These are phyloP conservation scores for Heliothis virescens DNA, from an alignment of 1,140 invertebrate genomes.

Conservation along the genomic window DNA sequence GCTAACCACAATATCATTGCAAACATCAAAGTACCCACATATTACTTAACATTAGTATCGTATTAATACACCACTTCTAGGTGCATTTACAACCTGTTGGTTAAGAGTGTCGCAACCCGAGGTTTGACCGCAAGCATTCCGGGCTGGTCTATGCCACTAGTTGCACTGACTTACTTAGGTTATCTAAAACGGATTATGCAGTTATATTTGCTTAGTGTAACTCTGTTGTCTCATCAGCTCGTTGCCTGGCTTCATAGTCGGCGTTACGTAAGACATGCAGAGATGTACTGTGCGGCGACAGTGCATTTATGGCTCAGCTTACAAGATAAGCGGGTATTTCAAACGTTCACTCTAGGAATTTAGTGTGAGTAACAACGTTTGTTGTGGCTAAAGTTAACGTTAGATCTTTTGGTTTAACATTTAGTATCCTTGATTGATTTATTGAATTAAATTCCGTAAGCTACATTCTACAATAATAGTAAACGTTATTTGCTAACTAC, in stretches of 20 bases:
- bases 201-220: conserved; percentile 38
- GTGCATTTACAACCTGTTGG: conserved; percentile 40
- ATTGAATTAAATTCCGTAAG: no score
- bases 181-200: conserved; percentile 46
- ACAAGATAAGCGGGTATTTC: conserved; percentile 34
- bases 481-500: neutral
- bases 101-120: conserved; percentile 40
- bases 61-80: conserved; percentile 30
- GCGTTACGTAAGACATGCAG: conserved; percentile 17
- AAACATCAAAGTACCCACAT: conserved; percentile 4
- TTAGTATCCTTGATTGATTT: neutral
- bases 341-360: neutral
- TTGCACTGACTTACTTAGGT: conserved; percentile 38
- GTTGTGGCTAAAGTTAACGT: conserved; percentile 1
- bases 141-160: conserved; percentile 38
- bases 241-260: conserved; percentile 10
- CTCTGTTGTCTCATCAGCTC: conserved; percentile 24
- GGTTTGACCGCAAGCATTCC: conserved; percentile 39
- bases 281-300: conserved; percentile 8
- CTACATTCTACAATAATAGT: neutral
- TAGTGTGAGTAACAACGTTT: neutral
- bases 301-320: conserved; percentile 39
- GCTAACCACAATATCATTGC: conserved; percentile 8
- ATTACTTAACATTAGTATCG: conserved; percentile 15
- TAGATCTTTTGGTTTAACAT: neutral